A percentile compares a stretch with the other conserved stretches of the same genome.
phyloP scores from a whole-genome alignment of 2,797 vertebrate species.

The Danio aesculapii region DNA sequence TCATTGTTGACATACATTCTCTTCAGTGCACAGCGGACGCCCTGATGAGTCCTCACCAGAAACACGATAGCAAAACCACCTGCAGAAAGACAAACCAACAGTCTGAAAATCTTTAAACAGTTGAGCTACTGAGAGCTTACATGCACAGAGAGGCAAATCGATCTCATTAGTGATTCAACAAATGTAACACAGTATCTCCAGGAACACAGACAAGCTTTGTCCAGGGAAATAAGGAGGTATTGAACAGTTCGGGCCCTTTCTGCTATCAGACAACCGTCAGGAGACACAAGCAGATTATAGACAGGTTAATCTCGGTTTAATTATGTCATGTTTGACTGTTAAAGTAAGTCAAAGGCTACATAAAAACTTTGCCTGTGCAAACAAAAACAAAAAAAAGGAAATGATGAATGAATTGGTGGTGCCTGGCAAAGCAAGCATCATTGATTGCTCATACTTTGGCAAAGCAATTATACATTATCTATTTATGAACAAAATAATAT shows the following conservation, averaged over 20 bases:
- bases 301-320: neutral
- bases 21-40: conserved; percentile 94
- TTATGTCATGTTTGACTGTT: neutral
- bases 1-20: conserved; percentile 99
- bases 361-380: conserved; percentile 1
- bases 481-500: too few species aligned
- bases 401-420: neutral
- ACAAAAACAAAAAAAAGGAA: neutral
- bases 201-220: conserved; percentile 27
- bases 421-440: neutral
- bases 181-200: conserved; percentile 15
- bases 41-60: conserved; percentile 93
- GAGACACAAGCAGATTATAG: neutral
- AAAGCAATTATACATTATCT: too few species aligned
- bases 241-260: neutral
- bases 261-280: neutral
- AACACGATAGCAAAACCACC: conserved; percentile 98
- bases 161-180: conserved; percentile 25
- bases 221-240: conserved; percentile 1
- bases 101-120: conserved; percentile 3
- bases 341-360: too few species aligned
- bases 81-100: conserved; percentile 62
- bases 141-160: neutral
- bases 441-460: neutral
- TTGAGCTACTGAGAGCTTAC: conserved; percentile 7